Percentiles rank a stretch among this genome's conserved stretches.
phyloP scores from a whole-genome alignment of 1,140 invertebrate genomes.

The Oppia nitens region DNA sequence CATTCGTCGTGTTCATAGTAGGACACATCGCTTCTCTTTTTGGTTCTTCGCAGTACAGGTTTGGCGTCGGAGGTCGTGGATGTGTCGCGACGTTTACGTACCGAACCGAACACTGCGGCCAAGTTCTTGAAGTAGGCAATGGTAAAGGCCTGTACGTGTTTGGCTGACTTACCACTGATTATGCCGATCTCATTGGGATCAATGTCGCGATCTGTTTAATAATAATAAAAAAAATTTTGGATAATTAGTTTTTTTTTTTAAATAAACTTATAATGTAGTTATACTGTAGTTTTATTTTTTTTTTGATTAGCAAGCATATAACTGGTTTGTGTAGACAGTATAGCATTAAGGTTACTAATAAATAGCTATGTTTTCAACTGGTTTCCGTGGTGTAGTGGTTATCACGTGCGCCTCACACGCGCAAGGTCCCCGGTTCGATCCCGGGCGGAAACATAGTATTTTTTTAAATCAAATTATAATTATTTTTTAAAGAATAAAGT shows the following conservation, averaged over 20 bases:
- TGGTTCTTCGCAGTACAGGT: too few species aligned
- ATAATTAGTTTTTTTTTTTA: too few species aligned
- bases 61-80: too few species aligned
- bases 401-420: slow-evolving; percentile 44
- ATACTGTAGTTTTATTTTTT: too few species aligned
- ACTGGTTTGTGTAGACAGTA: too few species aligned
- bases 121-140: slow-evolving; percentile 57
- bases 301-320: too few species aligned
- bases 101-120: not conserved
- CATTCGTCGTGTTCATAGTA: slow-evolving; percentile 6
- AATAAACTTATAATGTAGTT: too few species aligned
- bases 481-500: too few species aligned
- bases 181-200: slow-evolving; percentile 65
- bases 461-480: too few species aligned
- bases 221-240: too few species aligned
- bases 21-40: not conserved
- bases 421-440: slow-evolving; percentile 43
- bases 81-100: not conserved
- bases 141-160: slow-evolving; percentile 71
- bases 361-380: not conserved
- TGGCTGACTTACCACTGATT: slow-evolving; percentile 49
- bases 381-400: slow-evolving; percentile 38
- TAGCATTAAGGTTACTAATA: not conserved
- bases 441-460: slow-evolving; percentile 40
- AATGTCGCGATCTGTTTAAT: slow-evolving; percentile 47